Evolutionary conservation across 23 tunicate species (phyloP).

Genomic region (Aplidium turbinatum): DNA sequence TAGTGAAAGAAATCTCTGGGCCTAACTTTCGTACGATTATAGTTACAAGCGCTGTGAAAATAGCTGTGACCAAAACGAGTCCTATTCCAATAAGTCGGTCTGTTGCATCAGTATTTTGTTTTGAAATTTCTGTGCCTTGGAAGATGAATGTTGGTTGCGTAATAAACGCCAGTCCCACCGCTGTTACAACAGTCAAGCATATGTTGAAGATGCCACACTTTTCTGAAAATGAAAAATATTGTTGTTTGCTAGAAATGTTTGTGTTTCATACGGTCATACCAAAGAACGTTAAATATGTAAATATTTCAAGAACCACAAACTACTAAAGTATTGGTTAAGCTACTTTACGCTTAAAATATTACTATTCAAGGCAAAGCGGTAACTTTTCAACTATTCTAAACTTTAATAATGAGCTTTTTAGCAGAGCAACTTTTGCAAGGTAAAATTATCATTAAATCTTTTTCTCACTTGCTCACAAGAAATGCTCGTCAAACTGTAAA

Average conservation of each 20-base stretch:
- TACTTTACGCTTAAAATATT: neutral
- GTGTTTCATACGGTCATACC: no score
- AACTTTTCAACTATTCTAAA: neutral
- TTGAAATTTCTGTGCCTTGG: neutral
- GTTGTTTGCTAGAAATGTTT: neutral
- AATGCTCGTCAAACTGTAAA: no score
- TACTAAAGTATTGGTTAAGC: neutral
- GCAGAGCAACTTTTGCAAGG: neutral
- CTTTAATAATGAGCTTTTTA: neutral
- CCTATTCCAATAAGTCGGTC: conserved; percentile 8
- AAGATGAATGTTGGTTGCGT: conserved; percentile 38
- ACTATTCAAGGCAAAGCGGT: neutral
- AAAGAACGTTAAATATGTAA: no score
- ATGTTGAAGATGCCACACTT: conserved; percentile 3
- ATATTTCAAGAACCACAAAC: neutral
- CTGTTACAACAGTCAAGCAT: conserved; percentile 12
- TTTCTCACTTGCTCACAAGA: no score
- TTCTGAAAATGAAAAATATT: conserved; percentile 18
- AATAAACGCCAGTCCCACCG: conserved; percentile 23
- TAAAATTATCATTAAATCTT: no score
- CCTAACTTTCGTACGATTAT: conserved; percentile 25
- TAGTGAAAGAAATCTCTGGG: conserved; percentile 21
- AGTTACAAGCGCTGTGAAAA: neutral
- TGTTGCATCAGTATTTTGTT: neutral
- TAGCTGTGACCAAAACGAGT: conserved; percentile 5